Conservation (phyloP, 37 sponge, comb jelly and placozoan genomes). For the Diacarnus erythraeanus region DNA sequence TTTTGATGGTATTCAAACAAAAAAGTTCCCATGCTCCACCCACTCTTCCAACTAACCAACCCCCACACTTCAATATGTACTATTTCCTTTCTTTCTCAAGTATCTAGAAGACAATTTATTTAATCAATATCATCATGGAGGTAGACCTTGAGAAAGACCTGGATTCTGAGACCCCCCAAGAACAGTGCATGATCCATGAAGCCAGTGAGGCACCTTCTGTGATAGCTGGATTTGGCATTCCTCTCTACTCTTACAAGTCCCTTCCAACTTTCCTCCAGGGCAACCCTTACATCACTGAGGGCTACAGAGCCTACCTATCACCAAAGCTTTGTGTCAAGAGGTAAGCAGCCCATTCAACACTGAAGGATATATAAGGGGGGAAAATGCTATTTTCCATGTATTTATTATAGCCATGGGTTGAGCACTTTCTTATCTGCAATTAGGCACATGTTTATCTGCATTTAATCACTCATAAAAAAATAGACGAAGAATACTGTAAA, state of each 20-base stretch:
- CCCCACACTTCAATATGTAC: too few species aligned
- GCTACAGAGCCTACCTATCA: conserved; percentile 75
- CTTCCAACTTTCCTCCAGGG: conserved; percentile 73
- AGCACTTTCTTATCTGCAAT: too few species aligned
- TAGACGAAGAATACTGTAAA: background rate
- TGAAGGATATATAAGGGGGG: background rate
- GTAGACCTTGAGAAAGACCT: conserved; percentile 4
- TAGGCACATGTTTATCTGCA: too few species aligned
- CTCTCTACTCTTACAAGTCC: conserved; percentile 63
- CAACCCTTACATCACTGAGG: conserved; percentile 83
- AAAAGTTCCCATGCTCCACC: too few species aligned
- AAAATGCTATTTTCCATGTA: too few species aligned
- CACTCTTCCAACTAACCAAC: too few species aligned
- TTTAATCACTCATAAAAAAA: too few species aligned
- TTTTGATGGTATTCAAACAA: too few species aligned
- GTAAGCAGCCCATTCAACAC: conserved; percentile 13
- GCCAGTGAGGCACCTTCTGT: background rate
- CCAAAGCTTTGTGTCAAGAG: conserved; percentile 66
- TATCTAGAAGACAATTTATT: too few species aligned
- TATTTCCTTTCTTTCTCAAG: too few species aligned
- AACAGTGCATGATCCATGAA: background rate
- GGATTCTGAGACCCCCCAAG: background rate
- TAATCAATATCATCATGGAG: background rate
- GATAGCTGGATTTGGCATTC: conserved; percentile 39
- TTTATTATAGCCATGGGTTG: too few species aligned